A percentile compares a stretch with the other conserved stretches of the same genome.
These are phyloP conservation scores for Psittacula derbiana DNA, from an alignment of 2,797 vertebrate species.

Conservation along the genomic window DNA sequence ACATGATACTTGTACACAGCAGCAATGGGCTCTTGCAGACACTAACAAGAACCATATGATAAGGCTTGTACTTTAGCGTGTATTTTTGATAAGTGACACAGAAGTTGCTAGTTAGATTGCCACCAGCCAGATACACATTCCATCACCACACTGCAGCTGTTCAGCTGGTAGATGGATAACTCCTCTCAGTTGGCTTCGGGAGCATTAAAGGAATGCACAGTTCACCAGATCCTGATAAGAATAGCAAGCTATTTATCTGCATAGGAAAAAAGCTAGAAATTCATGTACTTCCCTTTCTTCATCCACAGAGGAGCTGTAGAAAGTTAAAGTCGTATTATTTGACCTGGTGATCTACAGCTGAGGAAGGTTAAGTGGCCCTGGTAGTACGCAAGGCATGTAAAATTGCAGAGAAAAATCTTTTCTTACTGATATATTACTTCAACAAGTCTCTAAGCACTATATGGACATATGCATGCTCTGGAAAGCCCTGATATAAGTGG, in stretches of 20 bases:
- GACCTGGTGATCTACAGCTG: not conserved
- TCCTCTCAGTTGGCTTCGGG: not conserved
- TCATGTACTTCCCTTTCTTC: not conserved
- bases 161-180: not conserved
- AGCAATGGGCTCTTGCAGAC: not conserved
- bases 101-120: not conserved
- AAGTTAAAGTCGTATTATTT: not conserved
- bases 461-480: not conserved
- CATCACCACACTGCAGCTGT: not conserved
- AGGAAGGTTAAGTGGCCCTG: not conserved
- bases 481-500: not conserved
- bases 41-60: not conserved
- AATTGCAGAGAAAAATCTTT: not conserved
- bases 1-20: not conserved
- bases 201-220: not conserved
- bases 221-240: not conserved
- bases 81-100: not conserved
- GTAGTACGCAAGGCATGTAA: not conserved
- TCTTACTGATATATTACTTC: not conserved
- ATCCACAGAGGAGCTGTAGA: not conserved
- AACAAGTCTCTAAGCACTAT: not conserved
- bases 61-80: not conserved
- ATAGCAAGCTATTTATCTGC: not conserved
- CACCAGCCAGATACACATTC: not conserved
- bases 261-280: not conserved